phyloP scores from a whole-genome alignment of 53 echinoderm and acorn worm species.

The Henricia sp. region DNA sequence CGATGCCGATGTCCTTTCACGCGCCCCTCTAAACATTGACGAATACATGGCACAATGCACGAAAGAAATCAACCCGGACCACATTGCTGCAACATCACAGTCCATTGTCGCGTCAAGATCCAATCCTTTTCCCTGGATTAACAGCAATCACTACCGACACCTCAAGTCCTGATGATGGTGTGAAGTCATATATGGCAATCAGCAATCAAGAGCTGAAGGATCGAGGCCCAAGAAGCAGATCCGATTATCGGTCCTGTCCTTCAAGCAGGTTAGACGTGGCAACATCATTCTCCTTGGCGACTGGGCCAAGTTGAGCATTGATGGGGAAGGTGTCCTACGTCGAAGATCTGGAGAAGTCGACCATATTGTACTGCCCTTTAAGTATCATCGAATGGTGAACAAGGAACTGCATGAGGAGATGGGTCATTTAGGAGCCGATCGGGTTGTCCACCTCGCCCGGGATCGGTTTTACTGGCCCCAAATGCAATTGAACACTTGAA shows the following conservation, averaged over 20 bases:
- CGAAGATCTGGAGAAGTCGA: constrained; percentile 1
- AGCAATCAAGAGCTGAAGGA: constrained; percentile 29
- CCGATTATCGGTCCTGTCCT: constrained; percentile 26
- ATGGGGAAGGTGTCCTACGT: constrained; percentile 42
- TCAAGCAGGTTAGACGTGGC: background rate
- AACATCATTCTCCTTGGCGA: constrained; percentile 35
- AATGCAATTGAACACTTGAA: constrained; percentile 61
- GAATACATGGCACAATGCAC: constrained; percentile 6
- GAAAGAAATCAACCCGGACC: constrained; percentile 14
- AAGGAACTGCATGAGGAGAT: constrained; percentile 55
- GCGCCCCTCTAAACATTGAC: constrained; percentile 8
- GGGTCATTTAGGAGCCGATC: constrained; percentile 58
- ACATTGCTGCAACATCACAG: constrained; percentile 15
- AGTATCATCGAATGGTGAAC: constrained; percentile 5
- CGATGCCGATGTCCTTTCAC: constrained; percentile 59
- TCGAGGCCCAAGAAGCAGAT: constrained; percentile 57
- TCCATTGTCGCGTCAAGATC: background rate
- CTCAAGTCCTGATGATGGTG: constrained; percentile 28
- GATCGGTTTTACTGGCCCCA: constrained; percentile 64
- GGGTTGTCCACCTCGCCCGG: constrained; percentile 36
- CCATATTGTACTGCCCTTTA: constrained; percentile 41
- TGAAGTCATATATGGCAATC: background rate
- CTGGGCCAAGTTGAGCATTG: constrained; percentile 51
- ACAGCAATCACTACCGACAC: constrained; percentile 1
- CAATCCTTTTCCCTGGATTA: background rate